These are phyloP conservation scores for Syncerus caffer DNA, from an alignment of 2,797 vertebrate genomes.

Conservation along the genomic window DNA sequence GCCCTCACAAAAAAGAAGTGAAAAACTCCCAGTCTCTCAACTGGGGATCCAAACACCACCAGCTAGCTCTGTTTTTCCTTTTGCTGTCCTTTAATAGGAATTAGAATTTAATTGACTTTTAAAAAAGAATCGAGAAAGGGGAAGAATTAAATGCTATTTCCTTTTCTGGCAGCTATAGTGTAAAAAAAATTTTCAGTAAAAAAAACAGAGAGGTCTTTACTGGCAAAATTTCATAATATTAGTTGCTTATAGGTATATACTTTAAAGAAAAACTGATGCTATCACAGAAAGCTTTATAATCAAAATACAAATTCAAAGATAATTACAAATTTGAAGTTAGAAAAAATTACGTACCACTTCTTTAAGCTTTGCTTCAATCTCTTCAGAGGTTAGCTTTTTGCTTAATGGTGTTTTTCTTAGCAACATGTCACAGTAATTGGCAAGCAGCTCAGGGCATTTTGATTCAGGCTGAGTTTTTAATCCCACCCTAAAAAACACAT, in stretches of 20 bases:
- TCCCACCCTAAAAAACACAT: slow-evolving; percentile 89
- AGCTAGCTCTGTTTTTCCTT: not conserved
- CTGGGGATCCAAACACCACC: not conserved
- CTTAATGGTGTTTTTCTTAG: slow-evolving; percentile 98
- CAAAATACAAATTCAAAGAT: slow-evolving; percentile 39
- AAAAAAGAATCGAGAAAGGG: slow-evolving; percentile 13
- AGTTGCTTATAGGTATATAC: not conserved
- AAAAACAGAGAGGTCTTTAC: not conserved
- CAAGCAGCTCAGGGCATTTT: slow-evolving; percentile 98
- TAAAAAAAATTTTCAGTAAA: slow-evolving; percentile 1
- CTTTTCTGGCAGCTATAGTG: not conserved
- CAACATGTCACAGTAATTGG: slow-evolving; percentile 99
- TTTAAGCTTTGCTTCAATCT: slow-evolving; percentile 99
- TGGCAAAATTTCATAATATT: not conserved
- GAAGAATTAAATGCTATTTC: not conserved
- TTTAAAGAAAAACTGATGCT: not conserved
- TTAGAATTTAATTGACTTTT: slow-evolving; percentile 2
- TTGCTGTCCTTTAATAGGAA: not conserved
- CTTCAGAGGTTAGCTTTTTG: slow-evolving; percentile 99
- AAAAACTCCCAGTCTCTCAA: not conserved
- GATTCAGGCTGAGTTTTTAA: slow-evolving; percentile 99
- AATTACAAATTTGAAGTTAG: slow-evolving; percentile 34
- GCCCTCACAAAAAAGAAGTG: not conserved
- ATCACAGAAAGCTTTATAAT: slow-evolving; percentile 1
- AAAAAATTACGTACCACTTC: slow-evolving; percentile 92